Conservation (phyloP, 2,888 invertebrate species). For the Halocaridina rubra region DNA sequence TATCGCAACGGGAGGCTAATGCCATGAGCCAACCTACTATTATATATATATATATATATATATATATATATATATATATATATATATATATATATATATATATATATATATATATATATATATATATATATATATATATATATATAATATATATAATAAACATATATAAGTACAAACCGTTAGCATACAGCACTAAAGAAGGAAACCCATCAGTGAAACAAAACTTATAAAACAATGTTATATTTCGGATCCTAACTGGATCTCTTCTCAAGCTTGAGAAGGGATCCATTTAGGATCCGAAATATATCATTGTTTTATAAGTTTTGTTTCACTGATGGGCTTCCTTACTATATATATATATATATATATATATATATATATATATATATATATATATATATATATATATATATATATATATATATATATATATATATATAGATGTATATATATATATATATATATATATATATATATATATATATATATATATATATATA, state of each 20-base stretch:
- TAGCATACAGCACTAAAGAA: no score
- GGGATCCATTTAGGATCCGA: no score
- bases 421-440: neutral
- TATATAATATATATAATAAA: neutral
- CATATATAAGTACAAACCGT: constrained; percentile 3
- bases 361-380: constrained; percentile 20
- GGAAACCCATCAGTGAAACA: no score
- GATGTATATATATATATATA: constrained; percentile 13
- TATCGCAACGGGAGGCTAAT: no score
- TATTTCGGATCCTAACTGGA: no score
- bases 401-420: constrained; percentile 9
- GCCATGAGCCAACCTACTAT: no score
- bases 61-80: constrained; percentile 17
- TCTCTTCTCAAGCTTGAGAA: no score
- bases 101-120: constrained; percentile 20
- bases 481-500: neutral
- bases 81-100: constrained; percentile 28
- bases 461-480: constrained; percentile 19
- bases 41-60: constrained; percentile 8
- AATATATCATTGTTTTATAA: no score
- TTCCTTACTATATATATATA: constrained; percentile 17
- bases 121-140: constrained; percentile 11
- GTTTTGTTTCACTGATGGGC: no score
- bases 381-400: neutral
- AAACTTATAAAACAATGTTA: no score